Evolutionary conservation across 1,140 invertebrate species (phyloP).

Genomic region (Phthorimaea operculella): DNA sequence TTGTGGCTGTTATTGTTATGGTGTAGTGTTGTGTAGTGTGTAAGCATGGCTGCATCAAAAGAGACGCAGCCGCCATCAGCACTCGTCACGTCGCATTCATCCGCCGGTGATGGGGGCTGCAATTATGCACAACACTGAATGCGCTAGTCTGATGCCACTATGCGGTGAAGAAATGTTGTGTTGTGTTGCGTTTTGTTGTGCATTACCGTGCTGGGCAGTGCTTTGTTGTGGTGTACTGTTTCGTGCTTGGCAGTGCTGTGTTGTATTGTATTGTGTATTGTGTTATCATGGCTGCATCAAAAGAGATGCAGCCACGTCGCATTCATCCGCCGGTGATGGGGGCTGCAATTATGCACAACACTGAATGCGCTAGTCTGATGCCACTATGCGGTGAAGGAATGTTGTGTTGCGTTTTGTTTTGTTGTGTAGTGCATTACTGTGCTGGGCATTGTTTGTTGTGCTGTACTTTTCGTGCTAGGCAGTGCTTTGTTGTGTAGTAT

Average conservation of each 20-base stretch:
- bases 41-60: constrained; percentile 61
- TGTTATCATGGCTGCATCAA: constrained; percentile 60
- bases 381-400: no score
- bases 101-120: not conserved
- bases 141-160: not conserved
- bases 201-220: constrained; percentile 36
- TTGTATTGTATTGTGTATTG: no score
- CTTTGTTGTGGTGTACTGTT: no score
- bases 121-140: not conserved
- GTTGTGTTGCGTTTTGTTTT: no score
- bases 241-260: no score
- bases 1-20: no score
- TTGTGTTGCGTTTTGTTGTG: no score
- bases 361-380: not conserved
- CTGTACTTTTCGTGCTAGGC: constrained; percentile 38
- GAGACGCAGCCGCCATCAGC: constrained; percentile 13
- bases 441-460: no score
- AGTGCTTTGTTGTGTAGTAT: constrained; percentile 44
- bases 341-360: no score
- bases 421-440: no score
- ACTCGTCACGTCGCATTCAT: not conserved
- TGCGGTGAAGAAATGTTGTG: not conserved
- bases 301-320: constrained; percentile 21
- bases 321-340: no score
- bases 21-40: no score